Percentiles rank a stretch among this genome's conserved stretches.
Conservation (phyloP, 2,113 vertebrate genomes). For the Columba janthina region DNA sequence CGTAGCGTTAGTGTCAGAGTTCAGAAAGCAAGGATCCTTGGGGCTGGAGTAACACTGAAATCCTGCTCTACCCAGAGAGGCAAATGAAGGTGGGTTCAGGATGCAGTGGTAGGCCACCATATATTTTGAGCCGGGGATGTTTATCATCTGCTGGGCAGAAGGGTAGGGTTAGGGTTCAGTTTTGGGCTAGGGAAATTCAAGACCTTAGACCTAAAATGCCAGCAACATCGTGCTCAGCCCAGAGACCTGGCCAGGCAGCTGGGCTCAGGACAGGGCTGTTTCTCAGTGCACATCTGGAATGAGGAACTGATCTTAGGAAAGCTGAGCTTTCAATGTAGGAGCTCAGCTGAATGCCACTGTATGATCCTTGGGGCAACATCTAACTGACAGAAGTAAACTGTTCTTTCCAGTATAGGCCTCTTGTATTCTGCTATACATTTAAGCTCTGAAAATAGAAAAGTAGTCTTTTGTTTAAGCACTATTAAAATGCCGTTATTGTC, state of each 20-base stretch:
- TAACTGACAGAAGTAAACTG: neutral
- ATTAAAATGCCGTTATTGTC: neutral
- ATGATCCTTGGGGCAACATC: neutral
- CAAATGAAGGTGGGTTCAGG: neutral
- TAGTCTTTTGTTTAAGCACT: neutral
- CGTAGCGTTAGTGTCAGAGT: neutral
- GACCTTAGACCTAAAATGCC: neutral
- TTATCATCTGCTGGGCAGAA: neutral
- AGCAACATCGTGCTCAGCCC: neutral
- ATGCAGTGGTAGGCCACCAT: neutral
- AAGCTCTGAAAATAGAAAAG: neutral
- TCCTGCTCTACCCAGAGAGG: neutral
- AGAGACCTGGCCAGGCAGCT: neutral
- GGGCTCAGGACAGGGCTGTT: neutral
- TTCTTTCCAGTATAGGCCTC: neutral
- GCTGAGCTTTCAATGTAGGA: neutral
- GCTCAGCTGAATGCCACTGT: neutral
- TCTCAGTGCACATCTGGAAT: neutral
- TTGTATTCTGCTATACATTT: neutral
- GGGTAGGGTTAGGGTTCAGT: neutral
- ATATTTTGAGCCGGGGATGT: neutral
- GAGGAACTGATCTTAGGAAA: neutral
- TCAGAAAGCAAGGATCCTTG: neutral
- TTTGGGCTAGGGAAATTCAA: neutral
- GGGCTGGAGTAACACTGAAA: neutral